These are phyloP conservation scores for Anniella stebbinsi DNA, from an alignment of 2,797 vertebrate species.

Conservation along the genomic window DNA sequence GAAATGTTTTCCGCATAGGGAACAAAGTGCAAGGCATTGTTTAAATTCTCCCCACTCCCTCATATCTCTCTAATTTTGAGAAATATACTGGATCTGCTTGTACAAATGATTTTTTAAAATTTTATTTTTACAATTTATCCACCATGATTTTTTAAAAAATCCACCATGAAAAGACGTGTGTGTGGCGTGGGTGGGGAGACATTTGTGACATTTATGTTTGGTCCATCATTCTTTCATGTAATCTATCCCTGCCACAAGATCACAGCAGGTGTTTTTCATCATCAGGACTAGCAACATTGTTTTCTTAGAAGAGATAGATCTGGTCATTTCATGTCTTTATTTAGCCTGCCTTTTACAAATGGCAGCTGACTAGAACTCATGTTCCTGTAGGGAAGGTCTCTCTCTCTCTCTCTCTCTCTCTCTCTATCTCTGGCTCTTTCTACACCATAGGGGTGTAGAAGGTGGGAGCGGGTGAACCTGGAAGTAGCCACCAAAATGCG, in stretches of 20 bases:
- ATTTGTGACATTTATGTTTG: slow-evolving; percentile 53
- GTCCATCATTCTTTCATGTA: slow-evolving; percentile 44
- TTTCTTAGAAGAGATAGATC: slow-evolving; percentile 28
- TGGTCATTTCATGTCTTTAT: slow-evolving; percentile 11
- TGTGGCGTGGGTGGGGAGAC: neutral
- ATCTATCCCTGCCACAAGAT: slow-evolving; percentile 38
- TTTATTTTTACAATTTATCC: too few species aligned
- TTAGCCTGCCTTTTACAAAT: neutral
- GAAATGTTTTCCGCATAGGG: neutral
- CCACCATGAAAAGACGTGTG: slow-evolving; percentile 20
- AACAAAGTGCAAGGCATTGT: neutral
- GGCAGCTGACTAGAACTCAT: neutral
- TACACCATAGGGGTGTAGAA: too few species aligned
- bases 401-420: too few species aligned
- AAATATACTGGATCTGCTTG: slow-evolving; percentile 24
- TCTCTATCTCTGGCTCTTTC: too few species aligned
- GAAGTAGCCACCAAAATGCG: too few species aligned
- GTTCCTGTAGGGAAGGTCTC: neutral
- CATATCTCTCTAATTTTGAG: slow-evolving; percentile 44
- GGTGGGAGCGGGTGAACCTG: too few species aligned
- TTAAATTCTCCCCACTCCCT: slow-evolving; percentile 1
- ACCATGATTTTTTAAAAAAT: slow-evolving; percentile 35
- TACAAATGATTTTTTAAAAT: slow-evolving; percentile 38
- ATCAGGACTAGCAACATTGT: neutral
- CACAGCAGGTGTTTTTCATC: slow-evolving; percentile 27